Percentiles rank a stretch among this genome's conserved stretches.
phyloP scores from a whole-genome alignment of 2,113 vertebrate genomes.

The Amblyornis subalaris region DNA sequence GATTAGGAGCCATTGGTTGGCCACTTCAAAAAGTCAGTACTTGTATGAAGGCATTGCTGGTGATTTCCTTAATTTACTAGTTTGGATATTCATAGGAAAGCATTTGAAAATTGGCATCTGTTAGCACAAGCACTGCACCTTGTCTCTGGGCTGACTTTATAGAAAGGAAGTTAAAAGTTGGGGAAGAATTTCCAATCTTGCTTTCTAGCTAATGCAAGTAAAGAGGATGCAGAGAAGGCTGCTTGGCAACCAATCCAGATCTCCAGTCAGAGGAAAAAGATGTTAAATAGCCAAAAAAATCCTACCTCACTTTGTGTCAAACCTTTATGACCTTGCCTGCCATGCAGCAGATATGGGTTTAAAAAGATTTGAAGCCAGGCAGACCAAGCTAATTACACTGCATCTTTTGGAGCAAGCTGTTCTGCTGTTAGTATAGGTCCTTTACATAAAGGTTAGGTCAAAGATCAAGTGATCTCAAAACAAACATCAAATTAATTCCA shows the following conservation, averaged over 20 bases:
- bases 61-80: slow-evolving; percentile 28
- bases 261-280: neutral
- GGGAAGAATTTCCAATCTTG: neutral
- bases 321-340: neutral
- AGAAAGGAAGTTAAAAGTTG: neutral
- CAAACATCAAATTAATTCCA: neutral
- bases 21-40: slow-evolving; percentile 31
- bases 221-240: neutral
- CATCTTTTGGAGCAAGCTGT: neutral
- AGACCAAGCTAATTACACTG: neutral
- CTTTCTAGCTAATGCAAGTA: neutral
- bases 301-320: neutral
- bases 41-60: slow-evolving; percentile 52
- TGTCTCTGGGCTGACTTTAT: neutral
- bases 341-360: neutral
- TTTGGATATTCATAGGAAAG: neutral
- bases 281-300: neutral
- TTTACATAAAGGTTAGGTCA: neutral
- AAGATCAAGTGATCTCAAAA: neutral
- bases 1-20: slow-evolving; percentile 1
- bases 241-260: neutral
- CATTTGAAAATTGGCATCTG: neutral
- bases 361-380: neutral
- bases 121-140: neutral
- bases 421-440: neutral